These are phyloP conservation scores for Parapristionchus giblindavisi DNA, from an alignment of 2,888 invertebrate species.

Conservation along the genomic window DNA sequence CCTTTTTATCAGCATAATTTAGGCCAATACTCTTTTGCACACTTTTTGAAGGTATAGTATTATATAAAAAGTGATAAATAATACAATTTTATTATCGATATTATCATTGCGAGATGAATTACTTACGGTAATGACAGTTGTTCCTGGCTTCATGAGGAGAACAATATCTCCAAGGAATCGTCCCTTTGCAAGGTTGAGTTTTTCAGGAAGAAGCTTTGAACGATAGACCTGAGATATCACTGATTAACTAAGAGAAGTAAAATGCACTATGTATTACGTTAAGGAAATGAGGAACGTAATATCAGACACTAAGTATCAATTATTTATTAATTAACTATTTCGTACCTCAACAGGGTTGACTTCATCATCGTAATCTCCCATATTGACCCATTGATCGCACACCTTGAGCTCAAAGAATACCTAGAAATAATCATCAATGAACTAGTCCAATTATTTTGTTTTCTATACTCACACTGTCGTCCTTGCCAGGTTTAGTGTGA, in stretches of 20 bases:
- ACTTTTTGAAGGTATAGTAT: no score
- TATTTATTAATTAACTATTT: neutral
- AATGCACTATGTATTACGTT: no score
- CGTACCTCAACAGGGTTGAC: slow-evolving; percentile 56
- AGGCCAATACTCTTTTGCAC: no score
- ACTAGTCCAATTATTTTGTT: neutral
- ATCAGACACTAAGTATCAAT: neutral
- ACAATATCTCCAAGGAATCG: slow-evolving; percentile 65
- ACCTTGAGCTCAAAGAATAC: slow-evolving; percentile 67
- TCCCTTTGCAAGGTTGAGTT: slow-evolving; percentile 61
- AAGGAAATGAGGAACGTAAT: neutral
- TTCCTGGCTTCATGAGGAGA: slow-evolving; percentile 66
- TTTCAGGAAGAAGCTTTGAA: slow-evolving; percentile 62
- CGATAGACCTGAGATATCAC: slow-evolving; percentile 44
- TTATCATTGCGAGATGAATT: neutral
- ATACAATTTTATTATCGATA: neutral
- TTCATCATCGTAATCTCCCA: slow-evolving; percentile 65
- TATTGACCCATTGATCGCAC: slow-evolving; percentile 68
- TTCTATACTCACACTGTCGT: slow-evolving; percentile 52
- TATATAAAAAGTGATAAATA: neutral
- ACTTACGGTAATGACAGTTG: slow-evolving; percentile 63
- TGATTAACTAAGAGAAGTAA: no score
- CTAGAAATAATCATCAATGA: slow-evolving; percentile 42
- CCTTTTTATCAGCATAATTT: no score
- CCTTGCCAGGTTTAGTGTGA: slow-evolving; percentile 63